phyloP scores from a whole-genome alignment of 2,888 invertebrate species.

The Aelia acuminata region DNA sequence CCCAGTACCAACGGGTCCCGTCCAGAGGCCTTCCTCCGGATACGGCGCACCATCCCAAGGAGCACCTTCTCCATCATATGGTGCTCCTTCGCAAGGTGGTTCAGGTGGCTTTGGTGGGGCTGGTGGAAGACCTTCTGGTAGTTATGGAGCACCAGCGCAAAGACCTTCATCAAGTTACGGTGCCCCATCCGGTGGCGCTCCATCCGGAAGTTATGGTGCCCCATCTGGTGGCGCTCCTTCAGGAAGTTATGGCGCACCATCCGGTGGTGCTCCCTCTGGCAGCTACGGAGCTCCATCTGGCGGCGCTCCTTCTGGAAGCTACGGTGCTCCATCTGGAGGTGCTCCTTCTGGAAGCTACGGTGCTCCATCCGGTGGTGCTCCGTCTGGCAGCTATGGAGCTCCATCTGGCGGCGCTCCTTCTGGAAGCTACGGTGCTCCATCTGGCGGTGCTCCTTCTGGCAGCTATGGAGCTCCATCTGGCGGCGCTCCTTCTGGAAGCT shows the following conservation, averaged over 20 bases:
- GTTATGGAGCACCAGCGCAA: conserved; percentile 61
- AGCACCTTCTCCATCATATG: conserved; percentile 66
- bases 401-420: conserved; percentile 66
- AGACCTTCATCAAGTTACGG: conserved; percentile 67
- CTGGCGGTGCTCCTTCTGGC: conserved; percentile 59
- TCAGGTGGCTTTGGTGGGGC: conserved; percentile 65
- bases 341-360: conserved; percentile 60
- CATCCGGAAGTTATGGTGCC: conserved; percentile 48
- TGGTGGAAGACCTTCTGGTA: conserved; percentile 62
- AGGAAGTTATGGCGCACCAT: conserved; percentile 59
- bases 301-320: conserved; percentile 65
- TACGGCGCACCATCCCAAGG: conserved; percentile 66
- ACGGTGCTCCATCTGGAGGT: conserved; percentile 64
- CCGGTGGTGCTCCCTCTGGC: conserved; percentile 52
- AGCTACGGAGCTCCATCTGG: conserved; percentile 57
- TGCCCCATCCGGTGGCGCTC: conserved; percentile 61
- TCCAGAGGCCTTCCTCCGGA: conserved; percentile 66
- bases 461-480: conserved; percentile 66
- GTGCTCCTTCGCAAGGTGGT: conserved; percentile 65
- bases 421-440: conserved; percentile 67
- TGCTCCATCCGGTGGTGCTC: conserved; percentile 59
- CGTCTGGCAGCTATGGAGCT: conserved; percentile 65
- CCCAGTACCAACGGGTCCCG: conserved; percentile 65
- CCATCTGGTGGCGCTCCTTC: conserved; percentile 57
- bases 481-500: conserved; percentile 65